Evolutionary conservation across 2,113 vertebrate species (phyloP).

Genomic region (Neogale vison): DNA sequence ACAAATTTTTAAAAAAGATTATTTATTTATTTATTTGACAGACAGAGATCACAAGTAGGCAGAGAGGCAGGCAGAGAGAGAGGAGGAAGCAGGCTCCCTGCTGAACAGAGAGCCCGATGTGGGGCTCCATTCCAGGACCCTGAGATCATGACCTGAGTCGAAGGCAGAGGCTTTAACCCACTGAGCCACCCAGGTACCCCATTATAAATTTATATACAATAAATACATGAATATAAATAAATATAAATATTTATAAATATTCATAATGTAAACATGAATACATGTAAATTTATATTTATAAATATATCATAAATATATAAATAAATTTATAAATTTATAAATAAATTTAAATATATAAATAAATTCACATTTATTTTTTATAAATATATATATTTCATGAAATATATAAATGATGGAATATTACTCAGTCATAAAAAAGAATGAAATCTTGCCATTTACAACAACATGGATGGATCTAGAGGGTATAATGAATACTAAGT

Average conservation of each 20-base stretch:
- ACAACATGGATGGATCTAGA: not conserved
- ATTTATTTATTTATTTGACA: too few relatives aligned
- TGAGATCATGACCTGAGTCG: too few relatives aligned
- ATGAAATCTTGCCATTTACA: not conserved
- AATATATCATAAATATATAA: too few relatives aligned
- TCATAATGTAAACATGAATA: not conserved
- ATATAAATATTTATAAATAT: not conserved
- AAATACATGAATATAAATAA: not conserved
- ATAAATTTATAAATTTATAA: not conserved
- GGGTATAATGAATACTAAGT: not conserved
- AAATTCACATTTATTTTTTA: not conserved
- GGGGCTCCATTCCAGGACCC: too few relatives aligned
- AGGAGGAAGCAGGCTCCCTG: too few relatives aligned
- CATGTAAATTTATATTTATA: not conserved
- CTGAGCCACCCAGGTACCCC: too few relatives aligned
- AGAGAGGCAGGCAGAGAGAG: too few relatives aligned
- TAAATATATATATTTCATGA: not conserved
- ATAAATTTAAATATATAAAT: not conserved
- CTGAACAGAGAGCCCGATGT: too few relatives aligned
- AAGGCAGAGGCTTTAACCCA: too few relatives aligned
- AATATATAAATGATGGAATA: not conserved
- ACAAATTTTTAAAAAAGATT: too few relatives aligned
- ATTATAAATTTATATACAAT: not conserved
- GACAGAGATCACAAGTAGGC: too few relatives aligned
- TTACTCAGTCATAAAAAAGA: not conserved